These are phyloP conservation scores for Aporophyla lueneburgensis DNA, from an alignment of 2,888 invertebrate genomes.

Conservation along the genomic window DNA sequence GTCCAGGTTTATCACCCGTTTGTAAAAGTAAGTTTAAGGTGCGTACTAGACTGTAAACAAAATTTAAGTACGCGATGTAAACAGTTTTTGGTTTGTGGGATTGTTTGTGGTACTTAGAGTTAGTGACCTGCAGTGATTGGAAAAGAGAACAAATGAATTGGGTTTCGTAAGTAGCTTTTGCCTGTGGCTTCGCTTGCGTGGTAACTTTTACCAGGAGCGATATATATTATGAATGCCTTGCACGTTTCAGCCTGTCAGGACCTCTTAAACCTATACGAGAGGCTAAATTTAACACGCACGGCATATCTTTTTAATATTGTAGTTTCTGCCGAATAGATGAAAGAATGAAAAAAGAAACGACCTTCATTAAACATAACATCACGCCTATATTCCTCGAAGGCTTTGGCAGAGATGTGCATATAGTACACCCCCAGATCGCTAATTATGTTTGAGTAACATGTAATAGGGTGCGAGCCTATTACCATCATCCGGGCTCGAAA, in stretches of 20 bases:
- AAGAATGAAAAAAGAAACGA: background rate
- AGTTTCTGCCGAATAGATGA: background rate
- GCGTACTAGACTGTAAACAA: constrained; percentile 34
- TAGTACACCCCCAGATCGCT: too few relatives aligned
- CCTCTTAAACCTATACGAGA: background rate
- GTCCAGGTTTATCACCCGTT: constrained; percentile 58
- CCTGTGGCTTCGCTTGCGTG: background rate
- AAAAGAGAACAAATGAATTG: background rate
- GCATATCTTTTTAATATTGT: background rate
- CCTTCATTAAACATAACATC: background rate
- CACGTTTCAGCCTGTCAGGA: background rate
- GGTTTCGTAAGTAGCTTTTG: background rate
- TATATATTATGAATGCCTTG: background rate
- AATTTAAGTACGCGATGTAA: background rate
- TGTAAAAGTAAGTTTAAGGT: constrained; percentile 43
- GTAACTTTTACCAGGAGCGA: background rate
- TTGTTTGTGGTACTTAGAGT: constrained; percentile 8
- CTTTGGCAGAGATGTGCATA: background rate
- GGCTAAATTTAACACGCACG: background rate
- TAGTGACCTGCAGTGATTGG: background rate
- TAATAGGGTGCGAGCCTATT: too few relatives aligned
- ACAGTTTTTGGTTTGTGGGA: constrained; percentile 13
- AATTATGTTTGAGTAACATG: too few relatives aligned
- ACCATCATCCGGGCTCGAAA: too few relatives aligned
- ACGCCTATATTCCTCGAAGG: background rate